A percentile compares a stretch with the other conserved stretches of the same genome.
These are phyloP conservation scores for Cyphomyrus discorhynchus DNA, from an alignment of 2,113 vertebrate genomes.

Conservation along the genomic window DNA sequence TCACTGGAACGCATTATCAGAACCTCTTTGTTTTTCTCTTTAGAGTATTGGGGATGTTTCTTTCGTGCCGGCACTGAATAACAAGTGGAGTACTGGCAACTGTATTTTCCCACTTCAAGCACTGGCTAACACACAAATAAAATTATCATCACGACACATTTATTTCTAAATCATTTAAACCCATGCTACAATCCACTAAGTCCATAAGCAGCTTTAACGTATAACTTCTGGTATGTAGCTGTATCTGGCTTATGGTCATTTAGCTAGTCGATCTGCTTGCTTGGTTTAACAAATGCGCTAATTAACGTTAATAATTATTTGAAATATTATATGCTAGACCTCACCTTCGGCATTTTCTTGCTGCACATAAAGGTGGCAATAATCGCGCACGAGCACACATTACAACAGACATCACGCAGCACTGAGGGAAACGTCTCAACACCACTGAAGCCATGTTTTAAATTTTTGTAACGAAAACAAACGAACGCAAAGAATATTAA, in stretches of 20 bases:
- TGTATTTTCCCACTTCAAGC: neutral
- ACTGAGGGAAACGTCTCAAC: constrained; percentile 32
- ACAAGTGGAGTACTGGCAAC: neutral
- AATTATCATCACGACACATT: neutral
- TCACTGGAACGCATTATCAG: neutral
- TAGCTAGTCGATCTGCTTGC: neutral
- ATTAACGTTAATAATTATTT: neutral
- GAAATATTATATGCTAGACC: neutral
- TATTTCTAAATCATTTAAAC: neutral
- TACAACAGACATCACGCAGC: constrained; percentile 27
- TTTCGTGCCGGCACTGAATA: neutral
- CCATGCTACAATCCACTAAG: neutral
- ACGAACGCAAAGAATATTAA: neutral
- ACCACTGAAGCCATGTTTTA: constrained; percentile 44
- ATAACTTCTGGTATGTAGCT: neutral
- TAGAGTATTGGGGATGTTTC: neutral
- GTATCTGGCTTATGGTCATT: neutral
- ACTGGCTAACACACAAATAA: neutral
- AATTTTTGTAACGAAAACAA: neutral
- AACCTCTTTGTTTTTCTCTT: neutral
- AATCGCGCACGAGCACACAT: constrained; percentile 28
- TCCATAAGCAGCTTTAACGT: neutral
- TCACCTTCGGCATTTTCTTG: constrained; percentile 47
- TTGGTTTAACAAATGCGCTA: neutral
- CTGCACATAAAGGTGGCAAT: constrained; percentile 4